These are phyloP conservation scores for Microtus pennsylvanicus DNA, from an alignment of 2,113 vertebrate species.

Conservation along the genomic window DNA sequence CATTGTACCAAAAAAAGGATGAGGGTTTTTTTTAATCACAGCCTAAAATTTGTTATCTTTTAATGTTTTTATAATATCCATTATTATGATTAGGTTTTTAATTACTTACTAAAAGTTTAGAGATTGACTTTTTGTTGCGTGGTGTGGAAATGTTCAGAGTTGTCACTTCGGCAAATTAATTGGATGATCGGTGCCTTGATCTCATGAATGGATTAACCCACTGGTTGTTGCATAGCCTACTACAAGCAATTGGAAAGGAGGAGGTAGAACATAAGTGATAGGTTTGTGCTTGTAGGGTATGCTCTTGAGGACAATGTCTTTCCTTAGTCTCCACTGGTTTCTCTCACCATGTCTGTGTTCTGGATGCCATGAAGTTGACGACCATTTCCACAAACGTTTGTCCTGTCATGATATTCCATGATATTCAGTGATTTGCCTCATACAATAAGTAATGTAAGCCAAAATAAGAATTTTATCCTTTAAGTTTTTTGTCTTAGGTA, in stretches of 20 bases:
- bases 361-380: neutral
- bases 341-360: neutral
- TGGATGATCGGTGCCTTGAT: neutral
- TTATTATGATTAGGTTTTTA: neutral
- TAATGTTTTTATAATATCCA: neutral
- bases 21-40: no score
- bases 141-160: neutral
- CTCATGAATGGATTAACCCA: neutral
- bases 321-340: neutral
- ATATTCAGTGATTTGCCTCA: no score
- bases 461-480: neutral
- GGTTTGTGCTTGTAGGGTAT: no score
- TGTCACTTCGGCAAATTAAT: neutral
- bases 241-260: neutral
- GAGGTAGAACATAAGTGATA: neutral
- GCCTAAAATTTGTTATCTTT: neutral
- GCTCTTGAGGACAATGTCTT: neutral
- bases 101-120: neutral
- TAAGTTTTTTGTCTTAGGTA: neutral
- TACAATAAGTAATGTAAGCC: neutral
- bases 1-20: neutral
- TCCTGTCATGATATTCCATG: no score
- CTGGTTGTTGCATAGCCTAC: neutral
- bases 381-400: neutral
- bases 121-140: neutral